phyloP scores from a whole-genome alignment of 1,140 invertebrate genomes.

The Coenobita brevimanus region DNA sequence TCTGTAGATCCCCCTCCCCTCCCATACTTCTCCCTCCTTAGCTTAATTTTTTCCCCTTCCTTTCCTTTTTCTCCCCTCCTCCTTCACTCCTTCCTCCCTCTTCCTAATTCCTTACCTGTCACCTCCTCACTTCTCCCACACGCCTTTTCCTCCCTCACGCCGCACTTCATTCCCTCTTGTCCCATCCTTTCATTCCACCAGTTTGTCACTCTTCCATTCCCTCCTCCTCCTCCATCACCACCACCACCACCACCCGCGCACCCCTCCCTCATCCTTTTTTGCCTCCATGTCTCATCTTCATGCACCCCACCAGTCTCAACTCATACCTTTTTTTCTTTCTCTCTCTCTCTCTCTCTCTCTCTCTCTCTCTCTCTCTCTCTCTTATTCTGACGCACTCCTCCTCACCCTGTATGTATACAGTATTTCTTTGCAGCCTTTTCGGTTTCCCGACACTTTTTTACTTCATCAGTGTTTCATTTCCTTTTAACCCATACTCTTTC shows the following conservation, averaged over 20 bases:
- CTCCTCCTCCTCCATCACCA: not conserved
- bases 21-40: not conserved
- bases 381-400: too few species aligned
- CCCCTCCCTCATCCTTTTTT: not conserved
- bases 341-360: too few species aligned
- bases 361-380: not conserved
- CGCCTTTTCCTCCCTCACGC: too few species aligned
- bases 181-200: not conserved
- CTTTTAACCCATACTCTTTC: conserved; percentile 16
- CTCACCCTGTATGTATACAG: too few species aligned
- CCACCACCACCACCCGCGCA: too few species aligned
- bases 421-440: not conserved
- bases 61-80: too few species aligned
- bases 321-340: not conserved
- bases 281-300: not conserved
- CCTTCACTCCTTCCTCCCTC: not conserved
- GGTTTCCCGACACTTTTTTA: not conserved
- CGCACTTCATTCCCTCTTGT: too few species aligned
- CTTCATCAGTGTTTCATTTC: conserved; percentile 1
- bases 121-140: too few species aligned
- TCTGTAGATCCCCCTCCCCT: not conserved
- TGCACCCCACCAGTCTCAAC: not conserved
- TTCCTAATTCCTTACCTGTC: too few species aligned
- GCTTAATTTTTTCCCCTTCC: too few species aligned
- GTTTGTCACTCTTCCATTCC: not conserved